Conservation (phyloP, 2,797 vertebrate genomes). For the Oryzias sinensis region DNA sequence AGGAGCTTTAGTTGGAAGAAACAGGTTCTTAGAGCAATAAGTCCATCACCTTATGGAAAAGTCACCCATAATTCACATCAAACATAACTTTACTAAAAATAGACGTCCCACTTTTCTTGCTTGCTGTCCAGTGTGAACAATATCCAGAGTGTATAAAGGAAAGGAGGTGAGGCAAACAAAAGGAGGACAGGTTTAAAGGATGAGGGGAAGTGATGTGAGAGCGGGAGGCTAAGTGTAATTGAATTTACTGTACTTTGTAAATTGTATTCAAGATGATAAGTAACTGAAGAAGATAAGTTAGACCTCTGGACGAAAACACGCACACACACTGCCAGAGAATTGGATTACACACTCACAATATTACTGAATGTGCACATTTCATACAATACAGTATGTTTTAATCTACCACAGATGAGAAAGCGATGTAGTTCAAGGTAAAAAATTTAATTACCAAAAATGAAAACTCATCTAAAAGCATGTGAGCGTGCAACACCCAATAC, state of each 20-base stretch:
- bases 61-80: constrained; percentile 20
- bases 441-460: background rate
- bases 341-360: background rate
- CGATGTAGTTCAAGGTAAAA: constrained; percentile 7
- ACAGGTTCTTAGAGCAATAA: constrained; percentile 8
- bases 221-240: constrained; percentile 11
- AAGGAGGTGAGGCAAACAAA: background rate
- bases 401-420: constrained; percentile 5
- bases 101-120: constrained; percentile 3
- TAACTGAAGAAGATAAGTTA: constrained; percentile 3
- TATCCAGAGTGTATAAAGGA: background rate
- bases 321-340: background rate
- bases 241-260: constrained; percentile 9
- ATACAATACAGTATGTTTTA: background rate
- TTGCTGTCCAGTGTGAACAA: constrained; percentile 20
- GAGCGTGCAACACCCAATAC: constrained; percentile 18
- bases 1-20: constrained; percentile 21
- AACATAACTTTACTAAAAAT: constrained; percentile 30
- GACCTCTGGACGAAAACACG: background rate
- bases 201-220: constrained; percentile 6
- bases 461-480: constrained; percentile 2
- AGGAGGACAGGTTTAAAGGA: constrained; percentile 9
- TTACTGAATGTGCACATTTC: background rate
- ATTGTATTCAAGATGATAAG: constrained; percentile 1
- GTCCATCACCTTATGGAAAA: constrained; percentile 21